phyloP scores from a whole-genome alignment of 1,140 invertebrate species.

The Babylonia areolata region DNA sequence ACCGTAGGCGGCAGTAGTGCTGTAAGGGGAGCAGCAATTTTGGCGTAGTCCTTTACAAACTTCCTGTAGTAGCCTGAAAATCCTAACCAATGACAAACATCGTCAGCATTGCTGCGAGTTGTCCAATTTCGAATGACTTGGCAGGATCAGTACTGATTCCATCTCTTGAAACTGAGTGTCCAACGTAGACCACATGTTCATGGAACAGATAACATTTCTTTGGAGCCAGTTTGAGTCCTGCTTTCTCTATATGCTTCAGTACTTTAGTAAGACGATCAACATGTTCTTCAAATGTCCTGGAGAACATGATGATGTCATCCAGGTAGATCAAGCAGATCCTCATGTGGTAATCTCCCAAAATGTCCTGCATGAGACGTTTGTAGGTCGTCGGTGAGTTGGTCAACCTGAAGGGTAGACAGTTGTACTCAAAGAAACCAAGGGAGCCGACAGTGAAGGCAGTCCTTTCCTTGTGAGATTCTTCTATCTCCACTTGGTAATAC shows the following conservation, averaged over 20 bases:
- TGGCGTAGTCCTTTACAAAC: slow-evolving; percentile 70
- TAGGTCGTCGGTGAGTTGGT: no score
- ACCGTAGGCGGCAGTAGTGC: slow-evolving; percentile 34
- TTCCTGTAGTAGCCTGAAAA: slow-evolving; percentile 73
- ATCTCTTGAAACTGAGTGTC: slow-evolving; percentile 52
- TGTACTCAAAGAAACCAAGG: no score
- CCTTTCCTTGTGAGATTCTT: no score
- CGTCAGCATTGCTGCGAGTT: slow-evolving; percentile 59
- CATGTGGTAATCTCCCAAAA: no score
- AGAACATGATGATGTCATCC: no score
- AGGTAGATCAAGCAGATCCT: no score
- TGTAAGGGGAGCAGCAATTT: slow-evolving; percentile 68
- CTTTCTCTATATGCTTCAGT: slow-evolving; percentile 50
- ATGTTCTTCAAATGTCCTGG: no score
- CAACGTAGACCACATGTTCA: slow-evolving; percentile 42
- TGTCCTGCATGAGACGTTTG: no score
- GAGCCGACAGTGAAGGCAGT: no score
- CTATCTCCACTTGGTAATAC: no score
- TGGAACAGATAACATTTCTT: slow-evolving; percentile 50
- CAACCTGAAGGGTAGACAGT: no score
- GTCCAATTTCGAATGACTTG: slow-evolving; percentile 72
- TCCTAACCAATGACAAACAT: slow-evolving; percentile 76
- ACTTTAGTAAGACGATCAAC: slow-evolving; percentile 50
- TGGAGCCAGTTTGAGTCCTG: slow-evolving; percentile 45
- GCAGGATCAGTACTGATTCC: slow-evolving; percentile 70